phyloP scores from a whole-genome alignment of 1,140 invertebrate species.

The Papilio xuthus region DNA sequence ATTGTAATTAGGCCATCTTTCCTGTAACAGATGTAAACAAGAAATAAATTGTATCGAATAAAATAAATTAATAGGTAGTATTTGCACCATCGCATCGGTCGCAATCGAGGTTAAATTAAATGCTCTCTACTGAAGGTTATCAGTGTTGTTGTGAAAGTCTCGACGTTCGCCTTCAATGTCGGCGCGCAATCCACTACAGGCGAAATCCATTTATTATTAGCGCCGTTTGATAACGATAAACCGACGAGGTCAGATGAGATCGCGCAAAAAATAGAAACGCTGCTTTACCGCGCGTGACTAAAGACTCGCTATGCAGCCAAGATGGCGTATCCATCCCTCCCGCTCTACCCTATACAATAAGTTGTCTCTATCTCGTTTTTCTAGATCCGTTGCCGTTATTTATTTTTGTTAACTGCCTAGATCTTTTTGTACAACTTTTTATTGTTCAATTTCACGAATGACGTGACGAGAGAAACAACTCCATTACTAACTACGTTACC shows the following conservation, averaged over 20 bases:
- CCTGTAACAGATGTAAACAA: not conserved
- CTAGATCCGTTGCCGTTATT: conserved; percentile 69
- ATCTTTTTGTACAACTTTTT: conserved; percentile 66
- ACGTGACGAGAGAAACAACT: conserved; percentile 64
- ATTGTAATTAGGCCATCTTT: conserved; percentile 22
- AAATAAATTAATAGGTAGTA: conserved; percentile 10
- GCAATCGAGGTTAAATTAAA: conserved; percentile 24
- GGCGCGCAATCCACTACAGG: conserved; percentile 61
- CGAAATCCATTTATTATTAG: conserved; percentile 78
- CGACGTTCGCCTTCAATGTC: conserved; percentile 57
- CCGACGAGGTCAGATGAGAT: conserved; percentile 77
- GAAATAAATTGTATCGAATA: not conserved
- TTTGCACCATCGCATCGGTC: not conserved
- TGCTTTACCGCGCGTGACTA: conserved; percentile 76
- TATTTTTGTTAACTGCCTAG: conserved; percentile 65
- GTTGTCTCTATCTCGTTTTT: conserved; percentile 52
- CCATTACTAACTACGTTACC: conserved; percentile 33
- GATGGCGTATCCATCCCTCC: conserved; percentile 67
- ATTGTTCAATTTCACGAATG: conserved; percentile 72
- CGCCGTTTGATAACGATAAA: conserved; percentile 79
- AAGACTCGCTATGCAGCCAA: conserved; percentile 73
- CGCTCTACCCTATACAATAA: conserved; percentile 50
- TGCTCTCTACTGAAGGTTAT: conserved; percentile 66
- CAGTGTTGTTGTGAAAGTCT: conserved; percentile 55
- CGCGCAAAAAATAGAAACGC: conserved; percentile 79